Base-by-base conservation (phyloP, 1,140 invertebrate genomes). In the Caenorhabditis tropicalis region DNA sequence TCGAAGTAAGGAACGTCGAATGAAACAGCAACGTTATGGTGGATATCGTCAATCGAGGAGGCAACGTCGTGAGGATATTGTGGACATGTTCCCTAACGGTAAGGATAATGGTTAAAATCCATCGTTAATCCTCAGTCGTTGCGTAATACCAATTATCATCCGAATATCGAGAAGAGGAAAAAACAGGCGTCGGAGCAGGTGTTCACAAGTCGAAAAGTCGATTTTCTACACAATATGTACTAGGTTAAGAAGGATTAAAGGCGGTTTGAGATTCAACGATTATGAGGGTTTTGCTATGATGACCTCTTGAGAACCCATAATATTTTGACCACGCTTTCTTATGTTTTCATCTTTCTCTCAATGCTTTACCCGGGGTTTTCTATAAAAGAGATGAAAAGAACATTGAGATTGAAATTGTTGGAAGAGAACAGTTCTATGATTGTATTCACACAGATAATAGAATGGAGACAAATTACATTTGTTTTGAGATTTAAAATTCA, bases 1-100 rank as follows among this genome's bases (percentile, higher is more conserved):
- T 33, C 90, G 93, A 36, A 93, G 93, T 80, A 94, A 94, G 89
- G 93, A 94, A 90, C 88, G 93, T 16, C 90, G 93, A 58, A 93
- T 94, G 93, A 94, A 93, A 87, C 93, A 93, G 46, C 49, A 82
- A 10, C 81, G 88, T 7, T 84, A 70, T 46, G 88, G 88, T 43
- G 85, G 86, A 31, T 89, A 82, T 65, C 85, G 88, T 39, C 86
- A 86, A 27, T 56, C 87, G 2, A 43, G 85, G 49, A 56, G 88
- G 29, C 80, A 51, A 60, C 85, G 88, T 7, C 15, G 84, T 43
- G 60, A 82, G 10, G 84, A 85, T 46, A 51, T 84, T 29, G 39
- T 74, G 19, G 83, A 84, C 39, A 84, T 84, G 48, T 84, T 84
- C 31, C 79, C 83, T 16, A 65, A 49, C n/a, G 82, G 82, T 82